phyloP scores from a whole-genome alignment of 2,113 vertebrate genomes.

The Procavia capensis region DNA sequence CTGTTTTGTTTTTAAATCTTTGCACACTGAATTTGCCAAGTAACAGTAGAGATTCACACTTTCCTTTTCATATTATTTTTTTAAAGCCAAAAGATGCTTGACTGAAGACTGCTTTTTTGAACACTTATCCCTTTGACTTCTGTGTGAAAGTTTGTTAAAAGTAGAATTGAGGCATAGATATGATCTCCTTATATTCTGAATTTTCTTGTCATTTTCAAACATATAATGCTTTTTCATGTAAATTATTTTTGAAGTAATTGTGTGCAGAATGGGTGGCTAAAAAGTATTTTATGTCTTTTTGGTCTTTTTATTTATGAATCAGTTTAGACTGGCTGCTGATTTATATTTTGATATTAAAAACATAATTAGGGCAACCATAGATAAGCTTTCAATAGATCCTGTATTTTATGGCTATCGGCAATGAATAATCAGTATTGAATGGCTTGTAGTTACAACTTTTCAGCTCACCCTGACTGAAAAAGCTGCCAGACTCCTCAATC shows the following conservation, averaged over 20 bases:
- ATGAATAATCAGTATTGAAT: slow-evolving; percentile 37
- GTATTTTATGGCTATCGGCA: neutral
- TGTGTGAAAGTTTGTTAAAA: neutral
- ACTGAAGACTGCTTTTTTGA: neutral
- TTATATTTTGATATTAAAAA: slow-evolving; percentile 19
- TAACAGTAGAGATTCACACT: neutral
- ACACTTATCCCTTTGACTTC: neutral
- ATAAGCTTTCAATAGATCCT: neutral
- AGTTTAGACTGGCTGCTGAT: neutral
- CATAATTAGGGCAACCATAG: neutral
- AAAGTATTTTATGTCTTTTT: slow-evolving; percentile 19
- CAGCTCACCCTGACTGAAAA: neutral
- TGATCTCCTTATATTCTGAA: neutral
- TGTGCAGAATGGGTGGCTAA: neutral
- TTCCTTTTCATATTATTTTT: slow-evolving; percentile 23
- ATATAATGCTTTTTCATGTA: neutral
- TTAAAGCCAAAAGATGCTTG: neutral
- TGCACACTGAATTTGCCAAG: neutral
- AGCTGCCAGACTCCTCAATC: neutral
- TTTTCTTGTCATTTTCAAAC: neutral
- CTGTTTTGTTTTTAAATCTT: neutral
- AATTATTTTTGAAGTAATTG: slow-evolving; percentile 11
- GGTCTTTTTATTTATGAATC: neutral
- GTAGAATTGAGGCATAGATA: neutral
- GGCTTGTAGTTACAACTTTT: neutral